Base-by-base conservation (phyloP, 2,888 invertebrate genomes). In the Oscheius sp. region DNA sequence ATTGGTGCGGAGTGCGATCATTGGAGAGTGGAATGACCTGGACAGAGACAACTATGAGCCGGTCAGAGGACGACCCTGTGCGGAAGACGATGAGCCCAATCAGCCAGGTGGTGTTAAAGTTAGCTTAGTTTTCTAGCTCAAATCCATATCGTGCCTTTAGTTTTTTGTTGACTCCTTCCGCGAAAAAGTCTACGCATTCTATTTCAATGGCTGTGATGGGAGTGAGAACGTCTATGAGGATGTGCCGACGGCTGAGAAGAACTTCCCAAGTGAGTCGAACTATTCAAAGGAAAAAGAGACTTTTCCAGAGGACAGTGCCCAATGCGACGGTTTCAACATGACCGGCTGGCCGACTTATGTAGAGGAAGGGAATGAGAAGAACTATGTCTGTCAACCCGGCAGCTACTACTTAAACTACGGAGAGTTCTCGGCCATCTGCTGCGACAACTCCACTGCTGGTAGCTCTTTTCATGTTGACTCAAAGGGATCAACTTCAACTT, bases 321-420 rank as follows among this genome's bases (percentile, higher is more conserved):
- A 73, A 55, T 74, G 74, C 32, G 59, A 32, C 4, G 74, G 74
- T 1, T 74, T 74, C 68, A 74, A 74, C 57, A 74, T 74, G 74
- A 74, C 74, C 33, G 68, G 74, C 7, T 74, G 74, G 74, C 74
- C 74, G 35, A 42, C 33, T 47, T 74, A 74, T 42, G 59, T 13
- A 21, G 58, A 58, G 9, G 74, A 74, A 42, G 47, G 55, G 4
- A 48, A 63, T 21, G 33, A 32, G 21, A 53, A 51, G 21, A 33
- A 42, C 32, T 59, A 60, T 13, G 35, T 42, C 13, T 73, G 74
- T 37, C 68, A 66, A 13, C 32, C 33, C 11, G 74, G 68, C 50
- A 74, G 68, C 29, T 68, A 57, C 33, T 74, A 74, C 37, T 21
- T 74, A 11, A 53, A 55, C 29, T 74, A 74, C n/a, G 74, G 66